Evolutionary conservation across 2,113 vertebrate species (phyloP).

Genomic region (Pycnonotus jocosus): DNA sequence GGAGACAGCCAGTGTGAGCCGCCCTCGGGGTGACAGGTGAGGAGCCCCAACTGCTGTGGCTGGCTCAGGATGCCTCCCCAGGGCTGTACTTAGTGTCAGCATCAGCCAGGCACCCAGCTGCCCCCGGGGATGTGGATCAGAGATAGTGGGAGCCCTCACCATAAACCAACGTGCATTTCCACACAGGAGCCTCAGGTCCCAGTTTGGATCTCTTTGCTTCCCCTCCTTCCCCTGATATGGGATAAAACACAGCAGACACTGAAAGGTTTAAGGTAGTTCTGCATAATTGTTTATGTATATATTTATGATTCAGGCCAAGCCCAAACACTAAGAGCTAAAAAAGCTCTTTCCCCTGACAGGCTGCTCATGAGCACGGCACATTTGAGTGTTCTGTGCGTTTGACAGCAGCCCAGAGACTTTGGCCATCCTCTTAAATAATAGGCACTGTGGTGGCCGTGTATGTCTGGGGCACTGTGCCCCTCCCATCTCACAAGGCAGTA

Average conservation of each 20-base stretch:
- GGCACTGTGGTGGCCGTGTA: rapidly evolving
- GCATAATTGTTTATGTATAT: neutral
- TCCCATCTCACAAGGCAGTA: neutral
- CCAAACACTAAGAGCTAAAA: neutral
- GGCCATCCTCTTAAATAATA: neutral
- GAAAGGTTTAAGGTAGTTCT: neutral
- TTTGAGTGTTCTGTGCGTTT: rapidly evolving
- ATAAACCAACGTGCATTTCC: neutral
- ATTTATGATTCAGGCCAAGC: neutral
- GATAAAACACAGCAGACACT: neutral
- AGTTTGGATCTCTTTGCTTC: neutral
- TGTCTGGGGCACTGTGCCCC: neutral
- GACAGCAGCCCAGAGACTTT: neutral
- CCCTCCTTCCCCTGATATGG: neutral
- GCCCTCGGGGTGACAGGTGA: conserved; percentile 58
- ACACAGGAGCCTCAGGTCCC: neutral
- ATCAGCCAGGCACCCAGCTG: neutral
- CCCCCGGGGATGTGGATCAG: neutral
- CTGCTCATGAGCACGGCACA: rapidly evolving
- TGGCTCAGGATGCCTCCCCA: conserved; percentile 6
- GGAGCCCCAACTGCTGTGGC: conserved; percentile 10
- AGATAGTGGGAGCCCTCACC: neutral
- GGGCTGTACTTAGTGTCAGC: neutral
- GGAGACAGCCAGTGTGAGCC: conserved; percentile 33
- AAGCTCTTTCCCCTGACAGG: neutral